Percentiles rank a stretch among this genome's conserved stretches.
Conservation (phyloP, 1,140 invertebrate genomes). For the Parapsyche elsis region DNA sequence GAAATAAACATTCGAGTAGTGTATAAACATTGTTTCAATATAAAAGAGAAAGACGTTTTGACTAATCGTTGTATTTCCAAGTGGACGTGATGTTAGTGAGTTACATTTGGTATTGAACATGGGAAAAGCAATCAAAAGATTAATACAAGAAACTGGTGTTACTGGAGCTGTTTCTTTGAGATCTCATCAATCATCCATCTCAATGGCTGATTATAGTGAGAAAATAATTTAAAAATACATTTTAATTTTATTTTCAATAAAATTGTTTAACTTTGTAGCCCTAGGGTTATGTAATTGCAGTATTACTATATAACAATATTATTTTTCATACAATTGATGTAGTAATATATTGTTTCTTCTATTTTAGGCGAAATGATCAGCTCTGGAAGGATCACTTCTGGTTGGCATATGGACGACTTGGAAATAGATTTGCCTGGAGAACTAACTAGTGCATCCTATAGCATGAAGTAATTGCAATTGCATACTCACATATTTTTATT, state of each 20-base stretch:
- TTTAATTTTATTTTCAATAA: neutral
- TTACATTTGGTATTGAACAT: constrained; percentile 21
- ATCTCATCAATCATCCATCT: constrained; percentile 11
- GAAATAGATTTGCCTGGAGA: constrained; percentile 64
- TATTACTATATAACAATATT: too few relatives aligned
- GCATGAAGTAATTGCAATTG: constrained; percentile 49
- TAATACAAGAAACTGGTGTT: constrained; percentile 46
- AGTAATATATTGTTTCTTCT: neutral
- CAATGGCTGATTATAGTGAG: constrained; percentile 46
- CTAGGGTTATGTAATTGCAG: too few relatives aligned
- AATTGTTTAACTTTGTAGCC: too few relatives aligned
- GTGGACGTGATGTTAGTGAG: neutral
- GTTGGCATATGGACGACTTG: constrained; percentile 71
- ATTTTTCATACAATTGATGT: too few relatives aligned
- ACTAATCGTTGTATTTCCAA: neutral
- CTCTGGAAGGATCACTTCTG: constrained; percentile 63
- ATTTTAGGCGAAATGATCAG: constrained; percentile 50
- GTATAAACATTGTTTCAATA: too few relatives aligned
- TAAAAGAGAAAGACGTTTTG: too few relatives aligned
- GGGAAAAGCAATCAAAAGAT: constrained; percentile 54
- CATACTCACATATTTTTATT: neutral
- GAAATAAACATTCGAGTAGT: too few relatives aligned
- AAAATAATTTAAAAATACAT: neutral
- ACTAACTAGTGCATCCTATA: constrained; percentile 56
- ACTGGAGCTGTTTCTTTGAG: constrained; percentile 35